phyloP scores from a whole-genome alignment of 35 echinoderm and acorn worm genomes.

The Diadema setosum region DNA sequence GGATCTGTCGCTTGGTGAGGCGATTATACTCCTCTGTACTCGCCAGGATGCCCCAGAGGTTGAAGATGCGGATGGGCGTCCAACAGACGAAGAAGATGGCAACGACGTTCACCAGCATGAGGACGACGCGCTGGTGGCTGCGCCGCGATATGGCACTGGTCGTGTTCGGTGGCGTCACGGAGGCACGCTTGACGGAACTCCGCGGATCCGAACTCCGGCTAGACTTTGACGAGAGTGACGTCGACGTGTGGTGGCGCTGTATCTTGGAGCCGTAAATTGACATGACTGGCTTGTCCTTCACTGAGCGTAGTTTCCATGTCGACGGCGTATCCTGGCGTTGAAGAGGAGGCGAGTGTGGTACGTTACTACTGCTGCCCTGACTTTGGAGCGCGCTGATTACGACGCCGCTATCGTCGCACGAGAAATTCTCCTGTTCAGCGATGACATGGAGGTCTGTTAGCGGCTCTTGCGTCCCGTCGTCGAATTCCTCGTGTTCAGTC shows the following conservation, averaged over 20 bases:
- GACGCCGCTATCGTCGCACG: background rate
- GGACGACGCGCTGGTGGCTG: constrained; percentile 37
- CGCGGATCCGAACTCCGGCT: background rate
- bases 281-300: background rate
- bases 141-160: constrained; percentile 16
- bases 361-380: background rate
- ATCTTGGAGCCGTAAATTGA: background rate
- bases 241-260: background rate
- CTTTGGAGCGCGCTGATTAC: background rate
- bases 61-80: constrained; percentile 67
- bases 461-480: background rate
- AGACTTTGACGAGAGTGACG: background rate
- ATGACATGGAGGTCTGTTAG: background rate
- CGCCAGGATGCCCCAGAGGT: constrained; percentile 69
- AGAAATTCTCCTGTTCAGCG: background rate
- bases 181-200: background rate
- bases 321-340: background rate
- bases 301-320: background rate
- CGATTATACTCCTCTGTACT: background rate
- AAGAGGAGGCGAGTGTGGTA: background rate
- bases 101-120: constrained; percentile 70
- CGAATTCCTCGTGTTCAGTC: background rate
- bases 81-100: constrained; percentile 90
- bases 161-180: background rate
- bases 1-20: constrained; percentile 8